Percentiles rank a stretch among this genome's conserved stretches.
phyloP scores from a whole-genome alignment of 2,797 vertebrate species.

The Menidia menidia region DNA sequence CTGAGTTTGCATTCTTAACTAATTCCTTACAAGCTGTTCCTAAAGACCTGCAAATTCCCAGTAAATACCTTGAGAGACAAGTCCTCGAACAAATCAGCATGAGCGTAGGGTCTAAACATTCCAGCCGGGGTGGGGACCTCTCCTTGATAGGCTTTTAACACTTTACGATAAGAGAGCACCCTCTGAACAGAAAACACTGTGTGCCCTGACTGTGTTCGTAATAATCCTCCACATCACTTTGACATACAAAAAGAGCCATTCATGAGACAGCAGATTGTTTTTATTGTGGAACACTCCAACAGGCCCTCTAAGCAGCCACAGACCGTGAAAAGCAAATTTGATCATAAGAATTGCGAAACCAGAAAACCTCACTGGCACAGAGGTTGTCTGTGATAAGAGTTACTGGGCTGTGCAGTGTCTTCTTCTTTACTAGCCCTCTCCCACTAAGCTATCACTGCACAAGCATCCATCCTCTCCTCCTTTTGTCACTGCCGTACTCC shows the following conservation, averaged over 20 bases:
- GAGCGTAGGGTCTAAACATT: background rate
- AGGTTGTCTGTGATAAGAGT: background rate
- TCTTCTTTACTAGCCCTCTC: slow-evolving; percentile 18
- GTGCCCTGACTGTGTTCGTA: background rate
- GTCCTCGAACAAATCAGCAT: slow-evolving; percentile 5
- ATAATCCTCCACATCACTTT: slow-evolving; percentile 8
- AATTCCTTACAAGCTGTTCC: background rate
- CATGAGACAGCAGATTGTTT: background rate
- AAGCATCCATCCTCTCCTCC: slow-evolving; percentile 38
- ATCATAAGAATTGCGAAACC: slow-evolving; percentile 31
- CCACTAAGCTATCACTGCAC: slow-evolving; percentile 38
- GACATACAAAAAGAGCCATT: slow-evolving; percentile 4
- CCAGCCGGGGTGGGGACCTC: slow-evolving; percentile 4
- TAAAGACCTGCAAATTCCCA: background rate
- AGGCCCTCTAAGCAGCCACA: slow-evolving; percentile 18
- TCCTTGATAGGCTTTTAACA: slow-evolving; percentile 19
- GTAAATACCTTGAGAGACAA: slow-evolving; percentile 1
- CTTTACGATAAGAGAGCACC: slow-evolving; percentile 6
- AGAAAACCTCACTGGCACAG: slow-evolving; percentile 25
- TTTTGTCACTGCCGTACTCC: slow-evolving; percentile 31
- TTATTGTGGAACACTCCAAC: slow-evolving; percentile 19
- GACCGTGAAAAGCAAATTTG: slow-evolving; percentile 42
- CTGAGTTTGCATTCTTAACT: background rate
- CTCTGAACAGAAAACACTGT: background rate
- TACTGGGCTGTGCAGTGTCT: slow-evolving; percentile 10